Percentiles rank a stretch among this genome's conserved stretches.
phyloP scores from a whole-genome alignment of 2,888 invertebrate genomes.

The Meganola albula region DNA sequence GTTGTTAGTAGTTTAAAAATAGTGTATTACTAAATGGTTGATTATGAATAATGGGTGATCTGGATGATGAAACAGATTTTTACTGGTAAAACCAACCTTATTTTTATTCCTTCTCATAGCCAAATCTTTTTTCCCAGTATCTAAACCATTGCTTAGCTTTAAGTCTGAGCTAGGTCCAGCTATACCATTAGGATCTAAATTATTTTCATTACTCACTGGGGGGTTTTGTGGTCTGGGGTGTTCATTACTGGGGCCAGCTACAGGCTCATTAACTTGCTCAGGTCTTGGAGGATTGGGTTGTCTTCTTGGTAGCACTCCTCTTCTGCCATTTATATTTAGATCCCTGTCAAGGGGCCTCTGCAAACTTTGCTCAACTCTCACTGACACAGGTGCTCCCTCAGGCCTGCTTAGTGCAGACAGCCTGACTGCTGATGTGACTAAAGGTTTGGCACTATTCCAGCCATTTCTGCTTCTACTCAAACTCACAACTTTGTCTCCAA shows the following conservation, averaged over 20 bases:
- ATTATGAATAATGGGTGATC: too few relatives aligned
- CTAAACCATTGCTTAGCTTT: constrained; percentile 40
- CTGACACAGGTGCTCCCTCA: constrained; percentile 67
- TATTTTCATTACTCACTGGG: constrained; percentile 37
- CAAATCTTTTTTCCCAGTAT: constrained; percentile 51
- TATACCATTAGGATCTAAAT: constrained; percentile 30
- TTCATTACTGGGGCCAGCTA: constrained; percentile 68
- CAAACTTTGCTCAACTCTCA: constrained; percentile 67
- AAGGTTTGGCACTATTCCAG: constrained; percentile 71
- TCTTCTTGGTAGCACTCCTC: constrained; percentile 76
- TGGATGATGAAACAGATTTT: too few relatives aligned
- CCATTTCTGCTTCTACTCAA: constrained; percentile 80
- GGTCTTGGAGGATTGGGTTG: constrained; percentile 37
- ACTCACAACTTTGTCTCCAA: constrained; percentile 87
- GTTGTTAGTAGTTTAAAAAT: too few relatives aligned
- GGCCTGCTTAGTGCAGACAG: constrained; percentile 58
- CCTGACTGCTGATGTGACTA: constrained; percentile 76
- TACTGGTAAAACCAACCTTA: constrained; percentile 35
- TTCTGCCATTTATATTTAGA: constrained; percentile 84
- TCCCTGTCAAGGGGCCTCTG: constrained; percentile 79
- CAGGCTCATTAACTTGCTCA: constrained; percentile 47
- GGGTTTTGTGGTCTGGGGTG: constrained; percentile 28
- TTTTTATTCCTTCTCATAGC: constrained; percentile 58
- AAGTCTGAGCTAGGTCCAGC: constrained; percentile 42
- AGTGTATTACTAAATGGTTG: too few relatives aligned